Evolutionary conservation across 2,113 vertebrate genomes (phyloP).

Genomic region (Rhinopomastus cyanomelas): DNA sequence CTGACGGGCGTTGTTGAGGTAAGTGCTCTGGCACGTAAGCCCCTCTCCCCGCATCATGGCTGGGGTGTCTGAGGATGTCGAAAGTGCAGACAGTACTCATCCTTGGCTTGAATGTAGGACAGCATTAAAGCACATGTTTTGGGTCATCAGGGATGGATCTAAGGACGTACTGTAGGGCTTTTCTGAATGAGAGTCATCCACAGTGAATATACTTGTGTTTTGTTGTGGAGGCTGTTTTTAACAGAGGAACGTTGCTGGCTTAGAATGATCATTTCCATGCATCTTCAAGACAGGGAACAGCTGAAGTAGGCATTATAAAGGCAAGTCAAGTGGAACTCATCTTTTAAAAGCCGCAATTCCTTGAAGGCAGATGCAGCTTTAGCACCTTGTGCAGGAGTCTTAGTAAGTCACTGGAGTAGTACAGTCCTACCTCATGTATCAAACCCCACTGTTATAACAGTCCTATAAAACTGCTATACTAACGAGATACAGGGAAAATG

Average conservation of each 20-base stretch:
- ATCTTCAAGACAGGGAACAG: neutral
- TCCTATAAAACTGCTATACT: accelerated
- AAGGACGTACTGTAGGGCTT: neutral
- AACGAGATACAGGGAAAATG: neutral
- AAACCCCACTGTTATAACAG: no score
- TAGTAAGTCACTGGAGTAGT: neutral
- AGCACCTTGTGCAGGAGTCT: neutral
- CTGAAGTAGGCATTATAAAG: neutral
- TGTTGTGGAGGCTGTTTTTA: neutral
- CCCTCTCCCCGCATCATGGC: neutral
- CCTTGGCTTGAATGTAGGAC: neutral
- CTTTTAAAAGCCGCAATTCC: neutral
- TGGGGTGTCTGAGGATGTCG: neutral
- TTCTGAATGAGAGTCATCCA: neutral
- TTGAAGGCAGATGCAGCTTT: neutral
- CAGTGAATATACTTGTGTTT: neutral
- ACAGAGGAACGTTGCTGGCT: neutral
- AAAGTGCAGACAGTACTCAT: neutral
- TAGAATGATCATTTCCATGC: neutral
- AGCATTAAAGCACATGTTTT: neutral
- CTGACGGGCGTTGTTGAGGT: neutral
- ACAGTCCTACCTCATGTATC: neutral
- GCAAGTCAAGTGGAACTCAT: neutral
- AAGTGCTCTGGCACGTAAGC: neutral
- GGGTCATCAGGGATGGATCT: neutral